Conservation (phyloP, 2,888 invertebrate species). For the Ophion obscuratus region DNA sequence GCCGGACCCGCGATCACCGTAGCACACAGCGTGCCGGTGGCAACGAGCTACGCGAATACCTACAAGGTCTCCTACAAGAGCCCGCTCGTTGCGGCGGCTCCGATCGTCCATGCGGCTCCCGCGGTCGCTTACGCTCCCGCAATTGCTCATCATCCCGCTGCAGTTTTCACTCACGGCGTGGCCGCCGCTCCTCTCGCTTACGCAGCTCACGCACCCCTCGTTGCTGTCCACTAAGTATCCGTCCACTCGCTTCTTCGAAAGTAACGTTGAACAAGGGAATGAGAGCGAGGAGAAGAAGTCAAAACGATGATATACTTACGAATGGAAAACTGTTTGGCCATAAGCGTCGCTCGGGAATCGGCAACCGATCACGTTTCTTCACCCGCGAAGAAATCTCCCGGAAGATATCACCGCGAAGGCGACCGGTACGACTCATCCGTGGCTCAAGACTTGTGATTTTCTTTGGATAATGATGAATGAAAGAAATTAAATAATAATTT, state of each 20-base stretch:
- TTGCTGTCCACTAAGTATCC: constrained; percentile 79
- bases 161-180: constrained; percentile 76
- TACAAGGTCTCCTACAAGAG: constrained; percentile 85
- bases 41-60: constrained; percentile 88
- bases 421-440: not conserved
- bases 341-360: not conserved
- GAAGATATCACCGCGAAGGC: not conserved
- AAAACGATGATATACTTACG: not conserved
- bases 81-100: constrained; percentile 74
- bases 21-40: constrained; percentile 86
- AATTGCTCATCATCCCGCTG: constrained; percentile 72
- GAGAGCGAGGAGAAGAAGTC: not conserved
- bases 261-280: not conserved
- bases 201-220: constrained; percentile 82
- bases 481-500: constrained; percentile 9
- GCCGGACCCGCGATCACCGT: constrained; percentile 76
- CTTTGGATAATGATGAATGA: constrained; percentile 49
- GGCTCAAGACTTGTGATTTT: constrained; percentile 34
- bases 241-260: not conserved
- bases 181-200: constrained; percentile 73
- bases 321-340: not conserved
- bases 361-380: not conserved
- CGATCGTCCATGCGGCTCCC: constrained; percentile 81
- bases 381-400: not conserved
- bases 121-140: constrained; percentile 76